These are phyloP conservation scores for Morbakka virulenta DNA, from an alignment of 30 jellyfish, hydroid and myxozoan genomes.

Conservation along the genomic window DNA sequence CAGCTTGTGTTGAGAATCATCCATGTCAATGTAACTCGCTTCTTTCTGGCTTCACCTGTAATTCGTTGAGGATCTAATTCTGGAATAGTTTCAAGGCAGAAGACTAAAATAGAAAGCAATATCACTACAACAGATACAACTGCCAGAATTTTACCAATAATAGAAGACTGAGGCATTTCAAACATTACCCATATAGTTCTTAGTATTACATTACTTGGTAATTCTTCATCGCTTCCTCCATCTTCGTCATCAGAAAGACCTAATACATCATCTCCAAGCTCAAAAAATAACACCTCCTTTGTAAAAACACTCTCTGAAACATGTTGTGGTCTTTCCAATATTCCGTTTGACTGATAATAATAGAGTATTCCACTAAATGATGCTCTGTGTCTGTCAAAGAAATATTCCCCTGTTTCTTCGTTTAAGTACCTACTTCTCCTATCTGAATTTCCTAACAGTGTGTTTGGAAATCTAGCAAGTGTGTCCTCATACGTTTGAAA, in stretches of 20 bases:
- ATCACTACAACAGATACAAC: constrained; percentile 79
- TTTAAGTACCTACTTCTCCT: constrained; percentile 71
- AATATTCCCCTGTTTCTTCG: constrained; percentile 77
- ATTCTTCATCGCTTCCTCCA: constrained; percentile 40
- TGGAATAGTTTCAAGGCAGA: constrained; percentile 92
- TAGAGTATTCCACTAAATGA: constrained; percentile 87
- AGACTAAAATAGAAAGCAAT: constrained; percentile 74
- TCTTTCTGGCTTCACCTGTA: constrained; percentile 9
- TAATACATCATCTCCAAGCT: constrained; percentile 69
- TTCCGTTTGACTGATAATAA: constrained; percentile 86
- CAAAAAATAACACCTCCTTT: constrained; percentile 91
- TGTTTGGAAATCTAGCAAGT: constrained; percentile 82
- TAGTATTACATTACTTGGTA: constrained; percentile 58
- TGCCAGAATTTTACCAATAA: constrained; percentile 62
- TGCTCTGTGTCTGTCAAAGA: constrained; percentile 86
- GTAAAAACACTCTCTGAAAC: constrained; percentile 92
- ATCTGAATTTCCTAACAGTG: constrained; percentile 85
- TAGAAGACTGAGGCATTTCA: constrained; percentile 88
- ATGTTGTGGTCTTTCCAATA: constrained; percentile 74
- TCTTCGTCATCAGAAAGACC: constrained; percentile 46
- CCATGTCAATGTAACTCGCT: constrained; percentile 72
- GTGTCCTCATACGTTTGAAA: constrained; percentile 84
- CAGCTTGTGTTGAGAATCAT: constrained; percentile 64
- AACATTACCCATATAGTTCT: constrained; percentile 75
- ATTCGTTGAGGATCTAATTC: constrained; percentile 72